Conservation (phyloP, 2,797 vertebrate species). For the Hirundo rustica region DNA sequence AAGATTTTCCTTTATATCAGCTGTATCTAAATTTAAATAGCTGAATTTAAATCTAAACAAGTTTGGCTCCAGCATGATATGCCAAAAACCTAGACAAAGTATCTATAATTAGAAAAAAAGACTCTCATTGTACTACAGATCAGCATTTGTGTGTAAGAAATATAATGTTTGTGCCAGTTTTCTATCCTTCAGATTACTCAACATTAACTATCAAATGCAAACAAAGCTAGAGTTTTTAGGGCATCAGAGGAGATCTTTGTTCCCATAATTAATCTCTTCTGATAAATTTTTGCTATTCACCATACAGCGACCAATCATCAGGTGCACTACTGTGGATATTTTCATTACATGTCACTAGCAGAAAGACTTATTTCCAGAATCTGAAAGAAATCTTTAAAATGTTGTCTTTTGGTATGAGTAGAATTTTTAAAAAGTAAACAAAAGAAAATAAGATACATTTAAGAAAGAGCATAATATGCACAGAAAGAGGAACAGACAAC, state of each 20-base stretch:
- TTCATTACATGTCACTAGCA: not conserved
- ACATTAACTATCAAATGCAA: not conserved
- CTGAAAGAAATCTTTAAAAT: not conserved
- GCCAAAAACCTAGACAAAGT: not conserved
- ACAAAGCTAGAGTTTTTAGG: accelerated
- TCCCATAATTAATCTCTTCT: not conserved
- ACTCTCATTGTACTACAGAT: not conserved
- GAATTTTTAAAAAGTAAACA: not conserved
- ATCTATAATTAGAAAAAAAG: not conserved
- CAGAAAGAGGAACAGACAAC: not conserved
- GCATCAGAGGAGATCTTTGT: not conserved
- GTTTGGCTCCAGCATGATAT: not conserved
- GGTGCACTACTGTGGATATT: not conserved
- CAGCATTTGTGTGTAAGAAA: not conserved
- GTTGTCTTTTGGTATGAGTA: not conserved
- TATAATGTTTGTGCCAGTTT: not conserved
- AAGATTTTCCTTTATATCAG: not conserved
- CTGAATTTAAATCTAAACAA: not conserved
- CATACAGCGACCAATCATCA: not conserved
- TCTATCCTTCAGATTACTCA: not conserved
- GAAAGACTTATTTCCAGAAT: not conserved
- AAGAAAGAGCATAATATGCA: not conserved
- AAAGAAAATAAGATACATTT: not conserved
- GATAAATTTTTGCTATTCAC: not conserved
- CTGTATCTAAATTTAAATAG: not conserved